Evolutionary conservation across 2,113 vertebrate species (phyloP), one percentile per base, ranked within the genome.

Genomic region (Pungitius pungitius): DNA sequence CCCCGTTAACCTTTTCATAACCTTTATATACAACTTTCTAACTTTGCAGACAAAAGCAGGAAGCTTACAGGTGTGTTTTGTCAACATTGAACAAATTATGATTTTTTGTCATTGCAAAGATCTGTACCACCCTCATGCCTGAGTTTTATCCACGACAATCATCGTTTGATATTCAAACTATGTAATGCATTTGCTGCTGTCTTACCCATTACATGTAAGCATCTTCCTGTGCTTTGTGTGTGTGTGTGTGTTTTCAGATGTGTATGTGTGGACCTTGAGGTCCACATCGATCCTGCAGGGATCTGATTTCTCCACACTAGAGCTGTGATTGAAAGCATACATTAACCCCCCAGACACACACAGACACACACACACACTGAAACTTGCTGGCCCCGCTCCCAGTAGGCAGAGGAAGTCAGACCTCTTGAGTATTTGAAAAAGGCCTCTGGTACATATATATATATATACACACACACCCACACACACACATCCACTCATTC

Each of bases 321-420:
- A 80, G 83, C 60, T 72, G 68, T 87, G 85, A 89, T 86, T 87
- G 84, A 89, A 89, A 86, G 88, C 88, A 87, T 70, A 79, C 88
- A 87, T 89, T 86, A 88, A 86, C 87, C 83, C n/a, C 67, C 64
- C 54, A 70, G 61, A 35, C 60, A 68, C 62, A 65, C 57, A 73
- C 47, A 45, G 61, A 62, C 33, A 64, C 71, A 43, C 71, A 52
- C 42, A 69, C 63, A 81, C 47, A 68, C 8, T 35, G 18, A 65
- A 37, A 68, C 63, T 27, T 24, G 49, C 49, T 3, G 37, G 51
- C 67, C 59, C 58, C 40, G n/a, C 66, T 82, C 84, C 82, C 79
- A 77, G 37, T 65, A 65, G 67, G 56, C 77, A 85, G 35, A 87
- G 78, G 84, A 85, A 88, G 64, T 80, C 39, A 70, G 78, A 80